These are phyloP conservation scores for Coracias cyanogaster DNA, from an alignment of 2,797 vertebrate species.

Conservation along the genomic window DNA sequence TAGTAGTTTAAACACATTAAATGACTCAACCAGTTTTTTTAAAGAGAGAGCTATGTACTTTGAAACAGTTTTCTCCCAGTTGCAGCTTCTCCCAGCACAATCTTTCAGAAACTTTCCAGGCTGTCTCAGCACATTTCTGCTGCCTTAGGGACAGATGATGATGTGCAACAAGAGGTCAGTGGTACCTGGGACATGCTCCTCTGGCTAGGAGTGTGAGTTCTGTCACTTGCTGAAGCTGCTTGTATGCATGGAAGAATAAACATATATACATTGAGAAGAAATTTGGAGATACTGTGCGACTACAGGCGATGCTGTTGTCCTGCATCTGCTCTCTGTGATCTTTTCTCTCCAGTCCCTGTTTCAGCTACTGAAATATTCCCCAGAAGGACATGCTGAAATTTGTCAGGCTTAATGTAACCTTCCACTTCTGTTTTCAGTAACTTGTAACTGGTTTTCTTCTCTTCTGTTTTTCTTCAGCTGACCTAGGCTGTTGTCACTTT, in stretches of 20 bases:
- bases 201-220: fast-evolving
- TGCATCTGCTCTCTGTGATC: not conserved
- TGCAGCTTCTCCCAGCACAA: not conserved
- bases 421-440: not conserved
- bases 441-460: not conserved
- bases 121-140: not conserved
- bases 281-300: not conserved
- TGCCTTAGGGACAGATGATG: no score
- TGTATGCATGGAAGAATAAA: not conserved
- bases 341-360: not conserved
- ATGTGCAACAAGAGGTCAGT: not conserved
- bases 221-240: not conserved
- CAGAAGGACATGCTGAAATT: not conserved
- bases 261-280: fast-evolving
- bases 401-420: not conserved
- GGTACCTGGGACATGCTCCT: fast-evolving
- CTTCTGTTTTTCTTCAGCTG: not conserved
- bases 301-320: not conserved
- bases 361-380: not conserved
- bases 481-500: fast-evolving
- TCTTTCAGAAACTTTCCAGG: not conserved
- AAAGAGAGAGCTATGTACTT: not conserved
- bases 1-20: not conserved
- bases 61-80: not conserved
- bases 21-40: not conserved